Conservation (phyloP, 2,113 vertebrate species). For the Melanerpes formicivorus region DNA sequence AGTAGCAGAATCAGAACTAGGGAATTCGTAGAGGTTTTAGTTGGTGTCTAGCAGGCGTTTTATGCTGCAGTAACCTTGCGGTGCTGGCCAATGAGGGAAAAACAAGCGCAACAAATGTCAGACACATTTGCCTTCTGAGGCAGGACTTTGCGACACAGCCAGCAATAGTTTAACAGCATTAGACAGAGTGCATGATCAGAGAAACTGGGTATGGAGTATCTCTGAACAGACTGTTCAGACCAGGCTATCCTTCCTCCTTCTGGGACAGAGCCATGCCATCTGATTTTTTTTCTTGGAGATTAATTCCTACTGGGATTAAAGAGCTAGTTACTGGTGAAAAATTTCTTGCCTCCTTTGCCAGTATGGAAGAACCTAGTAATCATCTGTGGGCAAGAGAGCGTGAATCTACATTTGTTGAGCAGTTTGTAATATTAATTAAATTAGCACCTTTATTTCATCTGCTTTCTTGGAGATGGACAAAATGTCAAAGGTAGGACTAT, state of each 20-base stretch:
- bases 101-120: not conserved
- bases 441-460: not conserved
- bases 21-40: not conserved
- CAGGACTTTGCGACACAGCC: not conserved
- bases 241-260: not conserved
- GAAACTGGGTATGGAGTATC: not conserved
- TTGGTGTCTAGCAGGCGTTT: not conserved
- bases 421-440: not conserved
- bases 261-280: not conserved
- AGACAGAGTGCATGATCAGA: not conserved
- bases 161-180: not conserved
- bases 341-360: not conserved
- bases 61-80: not conserved
- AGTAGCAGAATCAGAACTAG: not conserved
- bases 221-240: not conserved
- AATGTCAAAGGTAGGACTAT: slow-evolving; percentile 26
- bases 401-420: not conserved
- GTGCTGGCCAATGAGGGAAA: not conserved
- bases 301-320: not conserved
- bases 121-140: not conserved
- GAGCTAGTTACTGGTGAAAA: not conserved
- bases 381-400: not conserved
- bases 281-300: not conserved
- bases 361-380: not conserved
- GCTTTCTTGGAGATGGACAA: slow-evolving; percentile 11